These are phyloP conservation scores for Eristalinus sepulchralis DNA, from an alignment of 2,888 invertebrate species.

Conservation along the genomic window DNA sequence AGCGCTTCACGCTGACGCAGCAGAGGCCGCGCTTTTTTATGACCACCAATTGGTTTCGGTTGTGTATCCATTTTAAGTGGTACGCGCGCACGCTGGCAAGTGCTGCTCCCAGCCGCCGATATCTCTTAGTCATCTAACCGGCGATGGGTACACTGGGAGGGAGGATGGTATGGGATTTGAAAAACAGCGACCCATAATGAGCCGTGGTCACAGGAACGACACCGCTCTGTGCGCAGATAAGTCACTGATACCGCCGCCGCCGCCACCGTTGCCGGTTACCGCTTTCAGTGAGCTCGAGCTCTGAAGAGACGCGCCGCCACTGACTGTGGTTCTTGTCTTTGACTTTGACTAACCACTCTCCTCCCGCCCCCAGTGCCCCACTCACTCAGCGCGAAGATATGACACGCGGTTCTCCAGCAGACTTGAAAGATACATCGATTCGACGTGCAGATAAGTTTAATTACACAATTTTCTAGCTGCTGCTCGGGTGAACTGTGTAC, in stretches of 20 bases:
- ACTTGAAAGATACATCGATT: conserved; percentile 69
- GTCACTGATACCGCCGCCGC: conserved; percentile 66
- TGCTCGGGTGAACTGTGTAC: conserved; percentile 37
- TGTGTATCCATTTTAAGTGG: conserved; percentile 70
- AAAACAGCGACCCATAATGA: conserved; percentile 65
- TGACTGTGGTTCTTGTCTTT: conserved; percentile 62
- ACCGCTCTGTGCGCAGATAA: conserved; percentile 64
- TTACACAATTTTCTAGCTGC: conserved; percentile 70
- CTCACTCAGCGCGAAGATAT: conserved; percentile 52
- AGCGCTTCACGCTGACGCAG: conserved; percentile 61
- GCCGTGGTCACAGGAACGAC: conserved; percentile 66
- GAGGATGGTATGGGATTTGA: conserved; percentile 23
- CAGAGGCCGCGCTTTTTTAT: conserved; percentile 55
- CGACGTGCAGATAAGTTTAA: conserved; percentile 69
- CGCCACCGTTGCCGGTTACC: neutral
- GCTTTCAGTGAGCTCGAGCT: conserved; percentile 16
- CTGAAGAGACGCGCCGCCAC: conserved; percentile 43
- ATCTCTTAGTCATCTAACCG: conserved; percentile 52
- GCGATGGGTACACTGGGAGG: neutral
- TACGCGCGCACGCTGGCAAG: conserved; percentile 58
- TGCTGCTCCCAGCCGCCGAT: conserved; percentile 48
- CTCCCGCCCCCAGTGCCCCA: neutral
- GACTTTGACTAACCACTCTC: conserved; percentile 13
- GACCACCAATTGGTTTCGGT: conserved; percentile 69
- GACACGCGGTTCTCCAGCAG: conserved; percentile 62